Evolutionary conservation across 1,140 invertebrate species (phyloP).

Genomic region (Lutraria rhynchaena): DNA sequence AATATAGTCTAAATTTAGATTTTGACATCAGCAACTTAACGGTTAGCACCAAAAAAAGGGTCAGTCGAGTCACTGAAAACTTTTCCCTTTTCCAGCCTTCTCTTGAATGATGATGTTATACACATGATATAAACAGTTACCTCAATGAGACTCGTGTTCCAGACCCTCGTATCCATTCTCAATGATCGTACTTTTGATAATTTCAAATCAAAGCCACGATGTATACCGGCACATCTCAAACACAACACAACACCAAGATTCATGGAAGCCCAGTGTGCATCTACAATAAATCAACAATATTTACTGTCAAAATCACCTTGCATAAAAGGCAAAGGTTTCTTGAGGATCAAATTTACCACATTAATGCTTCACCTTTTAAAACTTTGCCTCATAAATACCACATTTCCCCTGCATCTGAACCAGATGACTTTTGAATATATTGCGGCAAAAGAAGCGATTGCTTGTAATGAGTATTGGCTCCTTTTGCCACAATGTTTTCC

Average conservation of each 20-base stretch:
- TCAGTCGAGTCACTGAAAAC: too few relatives aligned
- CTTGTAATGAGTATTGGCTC: too few relatives aligned
- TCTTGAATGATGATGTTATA: too few relatives aligned
- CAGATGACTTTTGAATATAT: too few relatives aligned
- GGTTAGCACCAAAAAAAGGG: too few relatives aligned
- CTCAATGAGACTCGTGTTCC: constrained; percentile 76
- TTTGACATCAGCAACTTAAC: too few relatives aligned
- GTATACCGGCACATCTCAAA: constrained; percentile 77
- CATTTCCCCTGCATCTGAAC: too few relatives aligned
- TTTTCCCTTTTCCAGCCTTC: too few relatives aligned
- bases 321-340: not conserved
- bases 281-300: constrained; percentile 56
- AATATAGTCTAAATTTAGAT: too few relatives aligned
- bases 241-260: constrained; percentile 76
- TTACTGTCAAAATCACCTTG: not conserved
- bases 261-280: constrained; percentile 78
- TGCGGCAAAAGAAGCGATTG: too few relatives aligned
- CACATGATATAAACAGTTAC: too few relatives aligned
- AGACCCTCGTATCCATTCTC: constrained; percentile 76
- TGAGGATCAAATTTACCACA: not conserved
- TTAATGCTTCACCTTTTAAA: not conserved
- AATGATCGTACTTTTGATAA: constrained; percentile 77
- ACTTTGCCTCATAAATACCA: not conserved
- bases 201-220: constrained; percentile 68
- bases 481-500: too few relatives aligned